phyloP scores from a whole-genome alignment of 2,113 vertebrate species.

The Motacilla alba region DNA sequence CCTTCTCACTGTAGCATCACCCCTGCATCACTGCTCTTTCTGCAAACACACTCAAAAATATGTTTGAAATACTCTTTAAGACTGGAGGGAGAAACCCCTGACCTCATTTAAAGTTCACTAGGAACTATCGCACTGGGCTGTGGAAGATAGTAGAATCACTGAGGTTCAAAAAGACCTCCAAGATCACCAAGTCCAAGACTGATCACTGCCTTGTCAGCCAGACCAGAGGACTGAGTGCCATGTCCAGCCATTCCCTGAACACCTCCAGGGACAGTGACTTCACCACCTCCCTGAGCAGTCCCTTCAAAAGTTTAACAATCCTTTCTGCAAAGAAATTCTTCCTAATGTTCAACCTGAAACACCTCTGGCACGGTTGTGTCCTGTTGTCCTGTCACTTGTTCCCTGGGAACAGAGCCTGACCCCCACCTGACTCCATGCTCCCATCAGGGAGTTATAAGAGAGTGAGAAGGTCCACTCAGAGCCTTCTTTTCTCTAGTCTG shows the following conservation, averaged over 20 bases:
- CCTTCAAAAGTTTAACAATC: not conserved
- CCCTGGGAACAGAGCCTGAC: not conserved
- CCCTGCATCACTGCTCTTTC: not conserved
- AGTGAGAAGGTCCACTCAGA: not conserved
- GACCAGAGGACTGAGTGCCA: not conserved
- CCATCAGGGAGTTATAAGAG: not conserved
- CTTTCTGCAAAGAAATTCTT: not conserved
- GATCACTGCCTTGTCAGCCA: not conserved
- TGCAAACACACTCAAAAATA: not conserved
- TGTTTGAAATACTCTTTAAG: rapidly evolving
- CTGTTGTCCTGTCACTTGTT: not conserved
- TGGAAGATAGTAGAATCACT: not conserved
- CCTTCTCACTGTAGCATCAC: not conserved
- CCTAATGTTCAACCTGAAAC: not conserved
- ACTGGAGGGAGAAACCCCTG: rapidly evolving
- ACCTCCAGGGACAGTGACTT: not conserved
- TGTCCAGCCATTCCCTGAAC: not conserved
- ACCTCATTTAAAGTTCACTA: rapidly evolving
- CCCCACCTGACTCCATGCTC: not conserved
- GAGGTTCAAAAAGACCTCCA: not conserved
- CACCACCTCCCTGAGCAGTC: not conserved
- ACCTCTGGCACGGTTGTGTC: not conserved
- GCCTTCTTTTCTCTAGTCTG: not conserved
- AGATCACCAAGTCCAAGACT: too few relatives aligned
- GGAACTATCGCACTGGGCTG: not conserved